Percentiles rank a stretch among this genome's conserved stretches.
These are phyloP conservation scores for Portunus trituberculatus DNA, from an alignment of 1,140 invertebrate species.

Conservation along the genomic window DNA sequence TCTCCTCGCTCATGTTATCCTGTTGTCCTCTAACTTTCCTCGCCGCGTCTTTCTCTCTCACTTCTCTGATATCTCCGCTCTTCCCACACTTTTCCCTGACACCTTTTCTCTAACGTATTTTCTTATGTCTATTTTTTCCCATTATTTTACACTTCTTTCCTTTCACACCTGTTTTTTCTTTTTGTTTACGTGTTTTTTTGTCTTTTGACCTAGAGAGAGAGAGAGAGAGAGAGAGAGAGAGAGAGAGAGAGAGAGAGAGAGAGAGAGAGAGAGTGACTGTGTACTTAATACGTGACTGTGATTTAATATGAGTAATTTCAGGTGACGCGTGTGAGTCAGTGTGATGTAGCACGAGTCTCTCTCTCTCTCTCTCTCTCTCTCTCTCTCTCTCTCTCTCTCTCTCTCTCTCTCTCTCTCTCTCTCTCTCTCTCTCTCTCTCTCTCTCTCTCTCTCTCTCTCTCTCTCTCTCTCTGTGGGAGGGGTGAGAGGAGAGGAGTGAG, in stretches of 20 bases:
- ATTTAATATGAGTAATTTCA: background rate
- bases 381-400: conserved; percentile 17
- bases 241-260: background rate
- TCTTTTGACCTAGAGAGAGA: background rate
- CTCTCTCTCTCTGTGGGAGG: background rate
- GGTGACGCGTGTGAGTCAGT: too few relatives aligned
- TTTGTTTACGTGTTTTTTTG: background rate
- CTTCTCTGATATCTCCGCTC: background rate
- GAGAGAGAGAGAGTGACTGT: background rate
- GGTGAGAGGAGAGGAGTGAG: background rate
- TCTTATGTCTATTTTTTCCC: too few relatives aligned
- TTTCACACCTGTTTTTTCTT: background rate
- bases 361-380: conserved; percentile 16
- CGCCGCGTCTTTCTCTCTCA: background rate
- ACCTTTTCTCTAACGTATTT: too few relatives aligned
- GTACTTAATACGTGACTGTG: background rate
- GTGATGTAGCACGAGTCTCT: background rate
- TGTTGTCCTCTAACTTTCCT: background rate
- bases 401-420: conserved; percentile 18
- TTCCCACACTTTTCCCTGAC: background rate
- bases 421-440: conserved; percentile 9
- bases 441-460: conserved; percentile 15
- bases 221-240: background rate
- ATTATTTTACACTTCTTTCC: background rate
- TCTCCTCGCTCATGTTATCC: background rate